phyloP scores from a whole-genome alignment of 2,113 vertebrate species.

The Pao palembangensis region DNA sequence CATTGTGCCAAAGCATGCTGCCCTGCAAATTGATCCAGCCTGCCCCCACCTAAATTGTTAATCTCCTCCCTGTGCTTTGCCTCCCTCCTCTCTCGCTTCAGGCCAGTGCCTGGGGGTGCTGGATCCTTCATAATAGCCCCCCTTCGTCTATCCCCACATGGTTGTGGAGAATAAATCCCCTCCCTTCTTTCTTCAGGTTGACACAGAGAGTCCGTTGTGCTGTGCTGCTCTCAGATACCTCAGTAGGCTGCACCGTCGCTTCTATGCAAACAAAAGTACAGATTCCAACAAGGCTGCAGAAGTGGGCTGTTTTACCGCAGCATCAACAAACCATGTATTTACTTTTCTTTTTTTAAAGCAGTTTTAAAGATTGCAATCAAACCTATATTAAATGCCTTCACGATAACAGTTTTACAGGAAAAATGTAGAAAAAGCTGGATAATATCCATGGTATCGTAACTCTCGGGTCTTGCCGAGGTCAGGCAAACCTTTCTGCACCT shows the following conservation, averaged over 20 bases:
- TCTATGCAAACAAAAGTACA: constrained; percentile 6
- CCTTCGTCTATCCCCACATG: not conserved
- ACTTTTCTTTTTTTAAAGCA: not conserved
- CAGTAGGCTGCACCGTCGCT: constrained; percentile 5
- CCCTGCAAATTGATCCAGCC: constrained; percentile 34
- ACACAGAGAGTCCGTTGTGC: constrained; percentile 56
- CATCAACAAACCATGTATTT: constrained; percentile 2
- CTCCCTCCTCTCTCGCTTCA: constrained; percentile 4
- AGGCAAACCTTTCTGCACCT: too few relatives aligned
- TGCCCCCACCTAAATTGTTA: not conserved
- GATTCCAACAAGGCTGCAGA: not conserved
- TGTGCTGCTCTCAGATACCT: constrained; percentile 34
- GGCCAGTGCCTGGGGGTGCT: constrained; percentile 19
- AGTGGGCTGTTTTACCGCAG: not conserved
- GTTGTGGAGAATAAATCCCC: constrained; percentile 18
- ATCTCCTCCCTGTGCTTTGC: constrained; percentile 1
- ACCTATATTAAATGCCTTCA: too few relatives aligned
- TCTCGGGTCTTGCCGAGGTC: too few relatives aligned
- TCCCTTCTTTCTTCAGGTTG: constrained; percentile 40
- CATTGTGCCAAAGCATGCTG: constrained; percentile 53
- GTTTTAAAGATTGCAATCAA: too few relatives aligned
- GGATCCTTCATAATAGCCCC: constrained; percentile 38
- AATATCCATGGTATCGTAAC: too few relatives aligned
- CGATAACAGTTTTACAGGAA: not conserved
- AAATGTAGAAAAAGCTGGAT: not conserved